phyloP scores from a whole-genome alignment of 2,888 invertebrate species.

The Drosophila macrospina region DNA sequence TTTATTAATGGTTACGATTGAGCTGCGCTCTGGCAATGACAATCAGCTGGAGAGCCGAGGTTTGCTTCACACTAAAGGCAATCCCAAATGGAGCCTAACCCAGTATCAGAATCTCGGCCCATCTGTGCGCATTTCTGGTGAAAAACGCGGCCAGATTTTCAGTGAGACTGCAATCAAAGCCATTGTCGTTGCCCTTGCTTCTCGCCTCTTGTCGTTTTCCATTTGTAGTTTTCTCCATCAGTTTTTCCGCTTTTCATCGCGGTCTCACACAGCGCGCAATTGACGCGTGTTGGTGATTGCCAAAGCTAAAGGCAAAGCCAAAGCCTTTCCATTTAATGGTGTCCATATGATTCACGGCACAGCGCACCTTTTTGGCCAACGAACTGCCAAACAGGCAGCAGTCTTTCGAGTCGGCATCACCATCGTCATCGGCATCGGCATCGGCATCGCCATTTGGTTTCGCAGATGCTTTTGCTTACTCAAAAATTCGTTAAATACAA shows the following conservation, averaged over 20 bases:
- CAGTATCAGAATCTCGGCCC: constrained; percentile 34
- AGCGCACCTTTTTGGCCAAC: constrained; percentile 59
- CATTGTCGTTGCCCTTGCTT: constrained; percentile 26
- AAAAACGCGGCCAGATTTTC: constrained; percentile 61
- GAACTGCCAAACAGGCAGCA: constrained; percentile 20
- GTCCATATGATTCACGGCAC: constrained; percentile 82
- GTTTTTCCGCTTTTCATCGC: constrained; percentile 37
- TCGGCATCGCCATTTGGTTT: constrained; percentile 45
- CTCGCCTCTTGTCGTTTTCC: constrained; percentile 32
- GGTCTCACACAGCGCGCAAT: constrained; percentile 79
- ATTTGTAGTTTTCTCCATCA: constrained; percentile 44
- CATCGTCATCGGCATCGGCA: constrained; percentile 13
- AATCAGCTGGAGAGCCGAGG: constrained; percentile 17
- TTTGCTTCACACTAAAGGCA: constrained; percentile 60
- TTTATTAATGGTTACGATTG: constrained; percentile 70
- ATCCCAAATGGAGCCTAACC: constrained; percentile 20
- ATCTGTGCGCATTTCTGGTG: constrained; percentile 62
- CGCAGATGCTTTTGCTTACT: constrained; percentile 59
- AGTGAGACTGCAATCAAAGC: constrained; percentile 49
- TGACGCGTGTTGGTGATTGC: constrained; percentile 80
- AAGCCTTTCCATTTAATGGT: constrained; percentile 78
- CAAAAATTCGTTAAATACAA: constrained; percentile 82
- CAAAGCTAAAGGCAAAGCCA: constrained; percentile 53
- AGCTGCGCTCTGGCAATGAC: constrained; percentile 45
- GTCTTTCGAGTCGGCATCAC: constrained; percentile 28